These are phyloP conservation scores for Chrysogorgia sp. DNA, from an alignment of 92 coral and sea anemone species.

Conservation along the genomic window DNA sequence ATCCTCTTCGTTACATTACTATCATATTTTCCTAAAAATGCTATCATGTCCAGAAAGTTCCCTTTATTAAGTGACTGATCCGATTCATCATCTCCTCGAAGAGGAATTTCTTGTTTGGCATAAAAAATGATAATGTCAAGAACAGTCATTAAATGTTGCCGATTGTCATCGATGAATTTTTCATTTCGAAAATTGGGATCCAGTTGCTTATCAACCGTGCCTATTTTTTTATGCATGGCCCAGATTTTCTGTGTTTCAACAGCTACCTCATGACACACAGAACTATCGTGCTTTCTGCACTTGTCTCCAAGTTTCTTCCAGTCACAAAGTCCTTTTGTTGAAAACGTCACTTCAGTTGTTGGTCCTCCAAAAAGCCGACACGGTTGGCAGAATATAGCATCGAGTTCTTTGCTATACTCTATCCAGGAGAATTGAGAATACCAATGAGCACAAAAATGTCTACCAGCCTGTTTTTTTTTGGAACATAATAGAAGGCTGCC, in stretches of 20 bases:
- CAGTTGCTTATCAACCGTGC: constrained; percentile 15
- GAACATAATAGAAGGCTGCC: background rate
- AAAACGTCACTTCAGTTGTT: background rate
- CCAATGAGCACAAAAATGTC: background rate
- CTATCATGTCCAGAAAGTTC: background rate
- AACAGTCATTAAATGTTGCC: too few species aligned
- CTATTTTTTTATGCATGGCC: constrained; percentile 11
- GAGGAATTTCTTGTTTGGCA: background rate
- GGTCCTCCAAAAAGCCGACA: constrained; percentile 13
- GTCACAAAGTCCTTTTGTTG: background rate
- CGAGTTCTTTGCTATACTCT: constrained; percentile 6
- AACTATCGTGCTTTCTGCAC: constrained; percentile 4
- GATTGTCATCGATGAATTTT: background rate
- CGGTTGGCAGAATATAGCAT: constrained; percentile 20
- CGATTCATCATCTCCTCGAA: background rate
- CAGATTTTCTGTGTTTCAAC: constrained; percentile 21
- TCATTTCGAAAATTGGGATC: constrained; percentile 20
- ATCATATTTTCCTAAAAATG: background rate
- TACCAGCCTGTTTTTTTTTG: background rate
- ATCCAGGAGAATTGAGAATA: constrained; percentile 24
- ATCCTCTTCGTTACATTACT: background rate
- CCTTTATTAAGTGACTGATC: background rate
- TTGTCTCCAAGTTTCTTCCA: background rate
- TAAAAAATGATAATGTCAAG: background rate
- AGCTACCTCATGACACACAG: background rate